Evolutionary conservation across 1,140 invertebrate genomes (phyloP).

Genomic region (Proales similis): DNA sequence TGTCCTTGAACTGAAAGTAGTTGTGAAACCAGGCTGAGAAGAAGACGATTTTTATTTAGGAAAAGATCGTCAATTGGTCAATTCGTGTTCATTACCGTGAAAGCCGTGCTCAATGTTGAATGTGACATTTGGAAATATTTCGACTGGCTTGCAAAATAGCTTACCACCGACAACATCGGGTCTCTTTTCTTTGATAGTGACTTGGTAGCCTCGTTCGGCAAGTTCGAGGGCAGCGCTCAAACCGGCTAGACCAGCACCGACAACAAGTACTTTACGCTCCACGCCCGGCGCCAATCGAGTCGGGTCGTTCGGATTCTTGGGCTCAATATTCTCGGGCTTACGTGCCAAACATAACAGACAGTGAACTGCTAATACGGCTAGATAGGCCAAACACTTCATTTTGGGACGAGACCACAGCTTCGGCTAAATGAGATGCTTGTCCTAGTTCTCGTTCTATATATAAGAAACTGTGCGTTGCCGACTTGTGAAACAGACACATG

Average conservation of each 20-base stretch:
- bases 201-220: slow-evolving; percentile 36
- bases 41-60: background rate
- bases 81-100: slow-evolving; percentile 30
- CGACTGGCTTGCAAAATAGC: slow-evolving; percentile 27
- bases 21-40: slow-evolving; percentile 38
- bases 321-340: slow-evolving; percentile 8
- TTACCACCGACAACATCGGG: slow-evolving; percentile 25
- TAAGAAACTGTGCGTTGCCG: too few species aligned
- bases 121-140: slow-evolving; percentile 26
- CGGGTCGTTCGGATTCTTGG: slow-evolving; percentile 26
- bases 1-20: slow-evolving; percentile 39
- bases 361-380: too few species aligned
- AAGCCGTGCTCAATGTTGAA: slow-evolving; percentile 38
- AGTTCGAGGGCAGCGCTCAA: slow-evolving; percentile 38
- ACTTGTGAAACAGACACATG: too few species aligned
- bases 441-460: too few species aligned
- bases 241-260: slow-evolving; percentile 39
- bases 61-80: background rate
- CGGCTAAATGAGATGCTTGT: too few species aligned
- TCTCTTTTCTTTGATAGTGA: slow-evolving; percentile 38
- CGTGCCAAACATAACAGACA: background rate
- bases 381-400: too few species aligned
- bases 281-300: background rate
- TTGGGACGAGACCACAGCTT: too few species aligned
- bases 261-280: slow-evolving; percentile 8